These are phyloP conservation scores for Colossoma macropomum DNA, from an alignment of 2,113 vertebrate genomes.

Conservation along the genomic window DNA sequence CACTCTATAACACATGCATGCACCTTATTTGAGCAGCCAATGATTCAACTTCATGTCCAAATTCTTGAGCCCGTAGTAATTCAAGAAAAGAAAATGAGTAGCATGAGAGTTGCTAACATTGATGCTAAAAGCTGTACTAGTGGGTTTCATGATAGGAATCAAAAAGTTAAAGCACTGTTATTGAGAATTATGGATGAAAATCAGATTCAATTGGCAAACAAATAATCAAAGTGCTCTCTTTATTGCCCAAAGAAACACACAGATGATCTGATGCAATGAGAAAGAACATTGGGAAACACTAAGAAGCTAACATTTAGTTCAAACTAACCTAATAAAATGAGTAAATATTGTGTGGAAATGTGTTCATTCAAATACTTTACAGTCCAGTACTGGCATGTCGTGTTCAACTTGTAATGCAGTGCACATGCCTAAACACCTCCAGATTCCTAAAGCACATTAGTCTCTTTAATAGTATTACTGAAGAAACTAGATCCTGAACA, in stretches of 20 bases:
- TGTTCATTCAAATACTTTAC: neutral
- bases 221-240: no score
- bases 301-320: no score
- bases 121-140: neutral
- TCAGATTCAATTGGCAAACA: no score
- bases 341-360: no score
- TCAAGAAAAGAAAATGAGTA: neutral
- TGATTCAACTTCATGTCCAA: neutral
- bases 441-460: conserved; percentile 30
- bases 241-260: neutral
- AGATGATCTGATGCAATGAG: no score
- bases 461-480: conserved; percentile 33
- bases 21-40: neutral
- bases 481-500: conserved; percentile 33
- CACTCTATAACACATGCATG: neutral
- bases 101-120: neutral
- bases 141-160: neutral
- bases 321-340: no score
- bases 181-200: no score
- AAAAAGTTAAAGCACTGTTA: neutral
- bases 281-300: no score
- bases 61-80: neutral
- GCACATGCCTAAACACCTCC: neutral
- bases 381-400: no score
- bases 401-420: neutral